Conservation (phyloP, 2,113 vertebrate species). For the Phalacrocorax carbo region DNA sequence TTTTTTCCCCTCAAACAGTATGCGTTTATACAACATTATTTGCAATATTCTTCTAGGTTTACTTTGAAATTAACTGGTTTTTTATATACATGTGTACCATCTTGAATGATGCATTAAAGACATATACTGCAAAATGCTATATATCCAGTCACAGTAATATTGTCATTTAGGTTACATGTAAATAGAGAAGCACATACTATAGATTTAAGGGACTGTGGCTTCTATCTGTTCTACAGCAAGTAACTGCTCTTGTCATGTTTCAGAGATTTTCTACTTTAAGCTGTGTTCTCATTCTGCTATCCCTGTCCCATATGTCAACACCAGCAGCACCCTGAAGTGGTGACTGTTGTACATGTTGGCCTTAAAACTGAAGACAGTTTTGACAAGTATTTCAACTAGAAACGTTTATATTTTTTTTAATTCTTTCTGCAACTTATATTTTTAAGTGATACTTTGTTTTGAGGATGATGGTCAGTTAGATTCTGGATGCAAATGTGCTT, state of each 20-base stretch:
- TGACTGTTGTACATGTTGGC: conserved; percentile 5
- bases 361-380: conserved; percentile 41
- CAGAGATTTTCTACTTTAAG: conserved; percentile 2
- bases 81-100: conserved; percentile 23
- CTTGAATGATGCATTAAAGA: conserved; percentile 43
- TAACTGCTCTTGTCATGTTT: conserved; percentile 24
- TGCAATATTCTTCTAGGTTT: conserved; percentile 65
- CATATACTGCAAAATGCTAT: conserved; percentile 19
- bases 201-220: conserved; percentile 16
- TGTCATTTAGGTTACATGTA: conserved; percentile 53
- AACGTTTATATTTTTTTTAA: neutral
- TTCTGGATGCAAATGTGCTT: neutral
- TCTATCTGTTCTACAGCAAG: conserved; percentile 10
- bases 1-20: conserved; percentile 52
- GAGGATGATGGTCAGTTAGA: neutral
- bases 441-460: neutral
- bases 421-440: neutral
- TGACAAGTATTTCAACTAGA: conserved; percentile 26
- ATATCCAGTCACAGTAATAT: conserved; percentile 37
- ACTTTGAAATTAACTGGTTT: conserved; percentile 53
- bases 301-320: neutral
- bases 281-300: neutral
- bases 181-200: conserved; percentile 52
- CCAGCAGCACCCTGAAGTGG: neutral
- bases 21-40: conserved; percentile 57